Base-by-base conservation (phyloP, 2,888 invertebrate species). In the Callyntrura guangdongensis region DNA sequence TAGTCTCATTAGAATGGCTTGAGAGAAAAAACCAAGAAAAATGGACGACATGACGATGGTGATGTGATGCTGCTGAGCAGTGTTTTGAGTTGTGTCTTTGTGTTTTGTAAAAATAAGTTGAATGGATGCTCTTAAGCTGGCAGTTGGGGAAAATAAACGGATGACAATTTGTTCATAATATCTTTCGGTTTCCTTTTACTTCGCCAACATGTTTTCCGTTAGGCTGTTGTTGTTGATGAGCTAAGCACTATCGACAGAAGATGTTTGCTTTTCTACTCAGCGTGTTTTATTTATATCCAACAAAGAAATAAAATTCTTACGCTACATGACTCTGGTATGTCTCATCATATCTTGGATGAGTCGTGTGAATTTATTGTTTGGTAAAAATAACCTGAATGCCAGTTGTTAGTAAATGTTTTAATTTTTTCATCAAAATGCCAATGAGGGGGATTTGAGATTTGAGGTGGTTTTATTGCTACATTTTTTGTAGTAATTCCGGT, bases 1-100 rank as follows among this genome's bases (percentile, higher is more conserved):
- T 90, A 90, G 86, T 64, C 86, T 90, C 86, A 90, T 90, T 90
- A 90, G 74, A 86, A 72, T 69, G 84, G 69, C 69, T 53, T 27
- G 25, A 53, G 56, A 79, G 56, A 74, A 49, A n/a, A 6, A 49
- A 49, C 20, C 20, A 69, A 49, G 83, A 83, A 47, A 14, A 47
- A 47, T 4, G 25, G 36, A 59, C 56, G 20, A 81, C 45, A 83
- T 45, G 45, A 45, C 64, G 36, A 8, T 56, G 74, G 11, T 74
- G 27, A 0, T 69, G 79, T 20, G 6, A 53, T 79, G 69, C 11
- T 49, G 69, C 17, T 69, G 69, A 69, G 84, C 6, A n/a, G 69
- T 69, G 53, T 84, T 84, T 67, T 53, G 84, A 84, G 69, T 45
- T 14, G 17, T 83, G 27, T 81, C 59, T 79, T 81, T 74, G 36